These are phyloP conservation scores for Mycogona germanica DNA, from an alignment of 2,888 invertebrate species.

Conservation along the genomic window DNA sequence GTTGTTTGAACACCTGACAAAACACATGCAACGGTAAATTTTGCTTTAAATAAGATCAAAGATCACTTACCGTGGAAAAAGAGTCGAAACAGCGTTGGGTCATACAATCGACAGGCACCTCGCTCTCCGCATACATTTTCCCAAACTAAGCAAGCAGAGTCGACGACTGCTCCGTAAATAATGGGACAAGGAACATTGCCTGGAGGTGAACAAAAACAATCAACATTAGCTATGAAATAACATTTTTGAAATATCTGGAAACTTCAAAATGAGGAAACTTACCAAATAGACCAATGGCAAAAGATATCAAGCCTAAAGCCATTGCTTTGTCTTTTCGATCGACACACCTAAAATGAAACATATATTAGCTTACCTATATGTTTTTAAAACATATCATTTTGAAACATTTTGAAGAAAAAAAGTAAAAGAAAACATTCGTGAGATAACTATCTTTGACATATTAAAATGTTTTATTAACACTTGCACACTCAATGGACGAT, in stretches of 20 bases:
- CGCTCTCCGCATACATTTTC: conserved; percentile 64
- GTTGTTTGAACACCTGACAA: too few species aligned
- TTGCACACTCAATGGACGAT: too few species aligned
- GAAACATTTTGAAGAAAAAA: conserved; percentile 6
- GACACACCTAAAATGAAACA: conserved; percentile 50
- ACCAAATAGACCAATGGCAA: conserved; percentile 82
- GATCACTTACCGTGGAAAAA: conserved; percentile 61
- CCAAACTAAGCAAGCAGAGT: conserved; percentile 80
- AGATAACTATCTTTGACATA: too few species aligned
- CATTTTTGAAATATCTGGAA: background rate
- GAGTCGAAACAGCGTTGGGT: conserved; percentile 65
- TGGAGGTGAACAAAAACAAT: conserved; percentile 26
- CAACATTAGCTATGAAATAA: background rate
- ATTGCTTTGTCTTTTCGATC: conserved; percentile 87
- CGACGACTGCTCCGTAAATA: conserved; percentile 82
- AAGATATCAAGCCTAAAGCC: conserved; percentile 87
- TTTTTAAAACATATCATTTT: background rate
- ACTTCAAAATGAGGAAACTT: conserved; percentile 26
- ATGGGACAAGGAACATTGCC: conserved; percentile 91
- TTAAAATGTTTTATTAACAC: too few species aligned
- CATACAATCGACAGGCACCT: conserved; percentile 81
- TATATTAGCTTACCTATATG: background rate
- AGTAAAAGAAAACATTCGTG: background rate
- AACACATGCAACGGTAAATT: too few species aligned
- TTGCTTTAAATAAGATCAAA: background rate